These are phyloP conservation scores for Morus bassanus DNA, from an alignment of 2,797 vertebrate species.

Conservation along the genomic window DNA sequence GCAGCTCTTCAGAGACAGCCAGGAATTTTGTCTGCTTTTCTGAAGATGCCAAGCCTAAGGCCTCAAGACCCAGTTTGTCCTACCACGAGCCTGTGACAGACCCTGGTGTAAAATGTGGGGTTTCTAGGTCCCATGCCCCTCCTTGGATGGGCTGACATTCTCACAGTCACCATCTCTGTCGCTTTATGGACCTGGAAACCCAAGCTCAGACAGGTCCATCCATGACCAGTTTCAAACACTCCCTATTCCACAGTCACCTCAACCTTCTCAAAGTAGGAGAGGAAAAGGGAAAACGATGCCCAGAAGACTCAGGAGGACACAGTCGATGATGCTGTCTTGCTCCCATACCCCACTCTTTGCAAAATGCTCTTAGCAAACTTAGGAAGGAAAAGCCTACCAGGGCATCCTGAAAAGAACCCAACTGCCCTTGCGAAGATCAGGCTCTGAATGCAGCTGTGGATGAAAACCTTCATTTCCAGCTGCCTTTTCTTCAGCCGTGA, in stretches of 20 bases:
- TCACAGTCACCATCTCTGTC: not conserved
- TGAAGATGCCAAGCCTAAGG: not conserved
- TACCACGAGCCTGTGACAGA: not conserved
- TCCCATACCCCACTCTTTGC: not conserved
- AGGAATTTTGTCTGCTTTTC: not conserved
- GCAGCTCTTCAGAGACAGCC: not conserved
- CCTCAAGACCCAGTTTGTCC: not conserved
- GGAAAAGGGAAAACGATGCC: fast-evolving
- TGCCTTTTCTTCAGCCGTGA: not conserved
- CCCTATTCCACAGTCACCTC: not conserved
- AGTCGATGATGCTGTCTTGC: fast-evolving
- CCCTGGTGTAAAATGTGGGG: fast-evolving
- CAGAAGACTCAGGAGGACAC: fast-evolving
- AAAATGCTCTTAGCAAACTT: not conserved
- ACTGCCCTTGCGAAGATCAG: not conserved
- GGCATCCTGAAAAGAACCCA: not conserved
- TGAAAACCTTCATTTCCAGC: not conserved
- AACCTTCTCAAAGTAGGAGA: fast-evolving
- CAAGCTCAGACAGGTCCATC: not conserved
- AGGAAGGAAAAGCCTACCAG: not conserved
- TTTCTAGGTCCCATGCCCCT: fast-evolving
- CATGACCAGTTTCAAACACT: not conserved
- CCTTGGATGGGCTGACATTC: not conserved
- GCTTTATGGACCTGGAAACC: not conserved
- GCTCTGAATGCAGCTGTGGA: not conserved